A percentile compares a stretch with the other conserved stretches of the same genome.
Conservation (phyloP, 2,888 invertebrate genomes). For the Nephrotoma guestfalica region DNA sequence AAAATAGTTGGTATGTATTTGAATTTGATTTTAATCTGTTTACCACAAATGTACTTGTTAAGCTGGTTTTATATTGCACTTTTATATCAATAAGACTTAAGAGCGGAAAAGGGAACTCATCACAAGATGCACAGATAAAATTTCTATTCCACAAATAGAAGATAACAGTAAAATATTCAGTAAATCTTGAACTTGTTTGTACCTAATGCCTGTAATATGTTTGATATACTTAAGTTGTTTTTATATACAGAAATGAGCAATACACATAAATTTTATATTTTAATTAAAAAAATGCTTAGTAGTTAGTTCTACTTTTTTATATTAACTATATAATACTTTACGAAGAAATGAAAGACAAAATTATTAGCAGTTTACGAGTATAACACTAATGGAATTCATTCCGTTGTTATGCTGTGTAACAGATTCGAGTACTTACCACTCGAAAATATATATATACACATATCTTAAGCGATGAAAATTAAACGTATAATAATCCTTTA, state of each 20-base stretch:
- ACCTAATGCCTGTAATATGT: too few species aligned
- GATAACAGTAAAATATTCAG: too few species aligned
- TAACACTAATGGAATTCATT: neutral
- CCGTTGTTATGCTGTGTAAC: neutral
- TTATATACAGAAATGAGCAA: neutral
- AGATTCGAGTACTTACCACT: neutral
- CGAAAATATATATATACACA: neutral
- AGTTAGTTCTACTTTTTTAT: neutral
- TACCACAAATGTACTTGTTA: too few species aligned
- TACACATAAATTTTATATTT: neutral
- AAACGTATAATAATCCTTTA: neutral
- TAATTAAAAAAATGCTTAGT: neutral
- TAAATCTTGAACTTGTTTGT: too few species aligned
- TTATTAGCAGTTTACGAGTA: neutral
- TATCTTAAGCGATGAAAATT: neutral
- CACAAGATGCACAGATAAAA: too few species aligned
- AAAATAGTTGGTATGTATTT: too few species aligned
- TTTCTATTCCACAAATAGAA: too few species aligned
- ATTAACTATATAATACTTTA: neutral
- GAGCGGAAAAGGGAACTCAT: too few species aligned
- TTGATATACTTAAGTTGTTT: too few species aligned
- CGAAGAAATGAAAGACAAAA: neutral
- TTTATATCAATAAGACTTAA: too few species aligned
- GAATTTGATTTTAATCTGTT: too few species aligned
- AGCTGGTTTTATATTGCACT: too few species aligned